Percentiles rank a stretch among this genome's conserved stretches.
Evolutionary conservation across 1,140 invertebrate genomes (phyloP).

Genomic region (Drosophila ambigua): DNA sequence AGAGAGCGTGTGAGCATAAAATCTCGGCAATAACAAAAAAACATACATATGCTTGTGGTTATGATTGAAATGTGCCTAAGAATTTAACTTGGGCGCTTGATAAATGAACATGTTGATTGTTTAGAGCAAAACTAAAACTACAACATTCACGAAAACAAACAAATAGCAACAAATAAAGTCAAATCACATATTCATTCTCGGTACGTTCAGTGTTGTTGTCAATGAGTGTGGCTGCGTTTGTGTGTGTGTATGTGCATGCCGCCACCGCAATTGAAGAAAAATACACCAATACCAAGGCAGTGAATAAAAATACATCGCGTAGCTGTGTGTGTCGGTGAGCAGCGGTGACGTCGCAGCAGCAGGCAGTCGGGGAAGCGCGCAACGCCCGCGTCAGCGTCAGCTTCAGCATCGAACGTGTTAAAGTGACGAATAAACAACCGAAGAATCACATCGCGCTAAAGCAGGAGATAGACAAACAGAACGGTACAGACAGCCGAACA

Average conservation of each 20-base stretch:
- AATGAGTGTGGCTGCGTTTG: slow-evolving; percentile 27
- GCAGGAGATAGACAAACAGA: slow-evolving; percentile 61
- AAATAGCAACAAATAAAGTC: slow-evolving; percentile 47
- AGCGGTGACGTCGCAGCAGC: slow-evolving; percentile 58
- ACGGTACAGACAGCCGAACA: slow-evolving; percentile 58
- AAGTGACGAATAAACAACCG: slow-evolving; percentile 78
- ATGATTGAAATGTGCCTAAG: slow-evolving; percentile 34
- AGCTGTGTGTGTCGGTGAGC: slow-evolving; percentile 51
- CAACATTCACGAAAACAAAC: slow-evolving; percentile 30
- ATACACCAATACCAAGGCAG: slow-evolving; percentile 47
- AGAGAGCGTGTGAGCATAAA: slow-evolving; percentile 63
- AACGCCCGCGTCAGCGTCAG: slow-evolving; percentile 32
- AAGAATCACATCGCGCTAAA: slow-evolving; percentile 47
- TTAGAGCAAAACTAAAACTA: slow-evolving; percentile 34
- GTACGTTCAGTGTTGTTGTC: slow-evolving; percentile 56
- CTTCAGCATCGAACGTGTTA: slow-evolving; percentile 68
- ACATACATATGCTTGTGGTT: slow-evolving; percentile 56
- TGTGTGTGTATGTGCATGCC: slow-evolving; percentile 46
- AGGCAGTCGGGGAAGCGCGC: slow-evolving; percentile 25
- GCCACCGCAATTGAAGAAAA: slow-evolving; percentile 62
- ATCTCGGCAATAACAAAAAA: slow-evolving; percentile 79
- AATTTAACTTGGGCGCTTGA: slow-evolving; percentile 23
- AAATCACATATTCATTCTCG: slow-evolving; percentile 47
- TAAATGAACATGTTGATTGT: slow-evolving; percentile 18
- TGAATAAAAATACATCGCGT: slow-evolving; percentile 76